phyloP scores from a whole-genome alignment of 1,140 invertebrate genomes.

The Orussus abietinus region DNA sequence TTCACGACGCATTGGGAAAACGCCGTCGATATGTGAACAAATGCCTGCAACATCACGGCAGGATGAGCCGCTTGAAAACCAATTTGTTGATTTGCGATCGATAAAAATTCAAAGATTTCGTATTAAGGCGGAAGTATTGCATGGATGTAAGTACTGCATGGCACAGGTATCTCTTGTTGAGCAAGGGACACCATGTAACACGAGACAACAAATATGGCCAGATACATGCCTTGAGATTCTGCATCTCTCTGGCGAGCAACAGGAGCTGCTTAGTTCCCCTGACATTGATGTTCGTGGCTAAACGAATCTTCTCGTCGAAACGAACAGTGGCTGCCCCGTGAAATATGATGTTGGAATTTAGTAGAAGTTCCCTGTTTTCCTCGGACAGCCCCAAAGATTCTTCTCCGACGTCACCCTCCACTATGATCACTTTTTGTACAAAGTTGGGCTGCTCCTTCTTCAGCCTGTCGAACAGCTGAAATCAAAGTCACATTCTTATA shows the following conservation, averaged over 20 bases:
- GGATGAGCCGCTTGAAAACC: neutral
- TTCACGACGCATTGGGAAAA: slow-evolving; percentile 62
- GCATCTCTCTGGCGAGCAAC: slow-evolving; percentile 61
- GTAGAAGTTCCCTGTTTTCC: slow-evolving; percentile 51
- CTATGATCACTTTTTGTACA: slow-evolving; percentile 55
- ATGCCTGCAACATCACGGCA: slow-evolving; percentile 31
- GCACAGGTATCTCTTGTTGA: too few relatives aligned
- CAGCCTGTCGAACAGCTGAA: slow-evolving; percentile 55
- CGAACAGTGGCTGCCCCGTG: slow-evolving; percentile 86
- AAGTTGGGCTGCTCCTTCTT: slow-evolving; percentile 43
- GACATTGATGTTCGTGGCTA: slow-evolving; percentile 61
- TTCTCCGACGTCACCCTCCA: slow-evolving; percentile 60
- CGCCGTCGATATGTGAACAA: slow-evolving; percentile 62
- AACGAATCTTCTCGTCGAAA: slow-evolving; percentile 77
- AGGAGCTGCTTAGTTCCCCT: slow-evolving; percentile 59
- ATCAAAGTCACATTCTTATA: slow-evolving; percentile 11
- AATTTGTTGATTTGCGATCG: too few relatives aligned
- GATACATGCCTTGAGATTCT: slow-evolving; percentile 59
- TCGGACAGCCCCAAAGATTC: slow-evolving; percentile 58
- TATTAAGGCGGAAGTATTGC: too few relatives aligned
- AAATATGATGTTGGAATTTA: slow-evolving; percentile 67
- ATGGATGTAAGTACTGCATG: neutral
- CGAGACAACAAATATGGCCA: too few relatives aligned
- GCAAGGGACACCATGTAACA: too few relatives aligned
- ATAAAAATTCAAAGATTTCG: too few relatives aligned